phyloP scores from a whole-genome alignment of 2,797 vertebrate genomes.

The Heliangelus exortis region DNA sequence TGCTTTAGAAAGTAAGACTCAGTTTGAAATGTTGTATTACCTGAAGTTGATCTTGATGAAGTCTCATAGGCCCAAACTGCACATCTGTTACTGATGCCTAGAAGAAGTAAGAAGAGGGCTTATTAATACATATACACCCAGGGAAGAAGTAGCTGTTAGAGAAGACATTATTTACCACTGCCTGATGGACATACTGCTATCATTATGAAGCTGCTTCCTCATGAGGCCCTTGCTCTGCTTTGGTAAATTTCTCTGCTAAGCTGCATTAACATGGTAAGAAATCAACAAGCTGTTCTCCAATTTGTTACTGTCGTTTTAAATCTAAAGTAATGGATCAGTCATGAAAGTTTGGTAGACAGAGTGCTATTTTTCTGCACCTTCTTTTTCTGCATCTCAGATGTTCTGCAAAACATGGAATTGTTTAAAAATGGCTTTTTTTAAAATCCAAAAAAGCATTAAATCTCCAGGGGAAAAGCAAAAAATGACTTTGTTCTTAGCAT shows the following conservation, averaged over 20 bases:
- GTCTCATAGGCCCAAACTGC: conserved; percentile 98
- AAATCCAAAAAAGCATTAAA: not conserved
- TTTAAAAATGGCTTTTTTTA: not conserved
- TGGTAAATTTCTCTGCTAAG: not conserved
- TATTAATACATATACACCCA: not conserved
- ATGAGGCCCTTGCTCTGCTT: not conserved
- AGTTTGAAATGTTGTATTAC: conserved; percentile 74
- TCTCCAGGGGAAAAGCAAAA: not conserved
- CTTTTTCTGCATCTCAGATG: not conserved
- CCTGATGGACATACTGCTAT: not conserved
- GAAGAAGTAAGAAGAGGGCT: conserved; percentile 72
- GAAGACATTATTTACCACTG: not conserved
- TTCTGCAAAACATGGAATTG: not conserved
- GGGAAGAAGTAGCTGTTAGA: not conserved
- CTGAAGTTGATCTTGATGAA: conserved; percentile 98
- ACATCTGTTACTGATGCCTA: conserved; percentile 91
- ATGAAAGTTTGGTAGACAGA: not conserved
- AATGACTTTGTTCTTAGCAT: not conserved
- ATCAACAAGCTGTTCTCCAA: not conserved
- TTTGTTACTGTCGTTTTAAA: not conserved
- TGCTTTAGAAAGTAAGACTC: not conserved
- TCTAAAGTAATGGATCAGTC: not conserved
- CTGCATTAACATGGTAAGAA: not conserved
- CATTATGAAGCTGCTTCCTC: not conserved
- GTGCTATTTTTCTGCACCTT: not conserved